Conservation (phyloP, 2,888 invertebrate species). For the Micoletzkya japonica region DNA sequence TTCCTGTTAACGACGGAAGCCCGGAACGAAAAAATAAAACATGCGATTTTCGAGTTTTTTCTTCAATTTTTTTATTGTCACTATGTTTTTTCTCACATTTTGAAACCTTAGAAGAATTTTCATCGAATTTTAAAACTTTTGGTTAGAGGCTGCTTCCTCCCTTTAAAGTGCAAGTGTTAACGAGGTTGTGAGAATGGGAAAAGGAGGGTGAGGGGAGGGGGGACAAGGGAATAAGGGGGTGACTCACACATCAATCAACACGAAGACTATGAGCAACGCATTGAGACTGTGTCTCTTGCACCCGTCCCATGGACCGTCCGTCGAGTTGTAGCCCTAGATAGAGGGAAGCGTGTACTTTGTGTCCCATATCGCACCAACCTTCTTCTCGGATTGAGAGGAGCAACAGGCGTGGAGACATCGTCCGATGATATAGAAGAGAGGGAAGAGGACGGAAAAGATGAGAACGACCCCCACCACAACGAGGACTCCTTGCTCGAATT, state of each 20-base stretch:
- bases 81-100: no score
- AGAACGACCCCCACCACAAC: conserved; percentile 43
- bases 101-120: no score
- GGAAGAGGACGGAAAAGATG: conserved; percentile 47
- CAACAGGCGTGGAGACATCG: conserved; percentile 37
- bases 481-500: conserved; percentile 57
- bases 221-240: background rate
- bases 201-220: no score
- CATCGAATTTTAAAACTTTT: no score
- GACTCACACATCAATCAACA: conserved; percentile 56
- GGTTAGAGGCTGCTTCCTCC: no score
- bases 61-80: no score
- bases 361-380: background rate
- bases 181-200: background rate
- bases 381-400: conserved; percentile 5
- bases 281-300: conserved; percentile 55
- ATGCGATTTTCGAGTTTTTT: no score
- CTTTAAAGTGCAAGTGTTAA: conserved; percentile 37
- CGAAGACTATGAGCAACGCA: conserved; percentile 45
- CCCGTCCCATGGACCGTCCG: conserved; percentile 52
- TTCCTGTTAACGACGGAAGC: no score
- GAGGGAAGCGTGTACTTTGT: background rate
- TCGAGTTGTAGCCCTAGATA: conserved; percentile 28
- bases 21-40: no score
- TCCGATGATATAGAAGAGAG: conserved; percentile 55